phyloP scores from a whole-genome alignment of 2,888 invertebrate species.

The Exocentrus adspersus region DNA sequence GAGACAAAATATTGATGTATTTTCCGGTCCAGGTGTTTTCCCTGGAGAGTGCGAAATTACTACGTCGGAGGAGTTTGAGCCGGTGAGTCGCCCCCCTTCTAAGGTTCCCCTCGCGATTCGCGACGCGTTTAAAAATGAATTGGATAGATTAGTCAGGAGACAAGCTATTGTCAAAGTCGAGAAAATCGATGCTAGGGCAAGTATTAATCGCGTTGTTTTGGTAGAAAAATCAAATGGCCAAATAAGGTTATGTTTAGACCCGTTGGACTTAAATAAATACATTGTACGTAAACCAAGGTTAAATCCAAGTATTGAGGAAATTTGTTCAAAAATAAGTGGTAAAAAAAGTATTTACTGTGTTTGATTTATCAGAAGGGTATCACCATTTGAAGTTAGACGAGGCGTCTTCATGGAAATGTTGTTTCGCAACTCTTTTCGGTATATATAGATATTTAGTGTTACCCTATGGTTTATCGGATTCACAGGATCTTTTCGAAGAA shows the following conservation, averaged over 20 bases:
- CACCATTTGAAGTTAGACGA: conserved; percentile 35
- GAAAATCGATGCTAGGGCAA: conserved; percentile 28
- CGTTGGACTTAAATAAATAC: conserved; percentile 24
- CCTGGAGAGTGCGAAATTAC: conserved; percentile 15
- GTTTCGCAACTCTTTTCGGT: conserved; percentile 37
- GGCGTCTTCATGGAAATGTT: conserved; percentile 40
- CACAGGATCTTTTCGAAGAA: conserved; percentile 43
- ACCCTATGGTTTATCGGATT: conserved; percentile 40
- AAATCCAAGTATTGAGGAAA: conserved; percentile 26
- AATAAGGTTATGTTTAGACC: conserved; percentile 27
- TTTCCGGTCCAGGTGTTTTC: conserved; percentile 19
- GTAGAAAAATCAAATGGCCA: conserved; percentile 32
- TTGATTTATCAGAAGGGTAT: conserved; percentile 37
- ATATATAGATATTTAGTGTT: conserved; percentile 32
- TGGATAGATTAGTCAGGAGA: conserved; percentile 20
- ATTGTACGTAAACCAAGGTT: conserved; percentile 28
- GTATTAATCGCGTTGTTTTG: conserved; percentile 34
- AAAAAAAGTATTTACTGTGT: conserved; percentile 26
- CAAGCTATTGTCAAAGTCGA: conserved; percentile 32
- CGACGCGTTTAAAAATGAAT: conserved; percentile 14
- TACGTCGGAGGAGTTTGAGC: conserved; percentile 16
- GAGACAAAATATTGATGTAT: conserved; percentile 17
- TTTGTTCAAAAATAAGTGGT: conserved; percentile 26
- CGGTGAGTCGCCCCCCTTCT: too few species aligned
- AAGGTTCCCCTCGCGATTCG: neutral